These are phyloP conservation scores for Hippopotamus amphibius DNA, from an alignment of 2,113 vertebrate species.

Conservation along the genomic window DNA sequence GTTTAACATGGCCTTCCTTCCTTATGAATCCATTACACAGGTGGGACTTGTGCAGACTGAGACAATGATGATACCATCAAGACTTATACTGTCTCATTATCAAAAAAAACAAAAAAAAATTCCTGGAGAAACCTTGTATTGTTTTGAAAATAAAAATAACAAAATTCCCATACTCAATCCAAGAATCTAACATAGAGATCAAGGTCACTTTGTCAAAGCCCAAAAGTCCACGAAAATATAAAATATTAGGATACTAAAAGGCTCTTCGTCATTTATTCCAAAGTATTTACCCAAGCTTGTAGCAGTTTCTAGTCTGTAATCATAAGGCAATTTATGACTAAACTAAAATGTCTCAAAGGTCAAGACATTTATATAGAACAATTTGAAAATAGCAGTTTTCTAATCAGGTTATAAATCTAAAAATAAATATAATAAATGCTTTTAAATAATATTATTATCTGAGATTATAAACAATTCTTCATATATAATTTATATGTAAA, in stretches of 20 bases:
- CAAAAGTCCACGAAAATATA: conserved; percentile 17
- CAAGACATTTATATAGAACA: conserved; percentile 19
- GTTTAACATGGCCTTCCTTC: neutral
- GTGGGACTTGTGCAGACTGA: neutral
- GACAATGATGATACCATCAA: neutral
- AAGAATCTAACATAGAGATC: neutral
- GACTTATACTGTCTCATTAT: neutral
- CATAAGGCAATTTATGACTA: conserved; percentile 14
- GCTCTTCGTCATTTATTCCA: neutral
- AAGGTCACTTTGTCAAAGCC: conserved; percentile 4
- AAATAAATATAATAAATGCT: conserved; percentile 16
- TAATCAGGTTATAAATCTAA: conserved; percentile 42
- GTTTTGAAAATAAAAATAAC: conserved; percentile 27
- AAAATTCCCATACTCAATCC: neutral
- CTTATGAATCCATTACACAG: neutral
- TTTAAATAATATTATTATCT: conserved; percentile 24
- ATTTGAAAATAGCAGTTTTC: conserved; percentile 40
- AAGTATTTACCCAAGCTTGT: conserved; percentile 40
- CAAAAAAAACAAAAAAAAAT: conserved; percentile 32
- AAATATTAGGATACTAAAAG: conserved; percentile 17
- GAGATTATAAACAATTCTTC: neutral
- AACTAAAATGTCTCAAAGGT: conserved; percentile 43
- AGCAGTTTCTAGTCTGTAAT: neutral
- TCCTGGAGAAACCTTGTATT: neutral
- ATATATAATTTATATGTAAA: neutral